These are phyloP conservation scores for Drosophila demipolita DNA, from an alignment of 2,888 invertebrate species.

Conservation along the genomic window DNA sequence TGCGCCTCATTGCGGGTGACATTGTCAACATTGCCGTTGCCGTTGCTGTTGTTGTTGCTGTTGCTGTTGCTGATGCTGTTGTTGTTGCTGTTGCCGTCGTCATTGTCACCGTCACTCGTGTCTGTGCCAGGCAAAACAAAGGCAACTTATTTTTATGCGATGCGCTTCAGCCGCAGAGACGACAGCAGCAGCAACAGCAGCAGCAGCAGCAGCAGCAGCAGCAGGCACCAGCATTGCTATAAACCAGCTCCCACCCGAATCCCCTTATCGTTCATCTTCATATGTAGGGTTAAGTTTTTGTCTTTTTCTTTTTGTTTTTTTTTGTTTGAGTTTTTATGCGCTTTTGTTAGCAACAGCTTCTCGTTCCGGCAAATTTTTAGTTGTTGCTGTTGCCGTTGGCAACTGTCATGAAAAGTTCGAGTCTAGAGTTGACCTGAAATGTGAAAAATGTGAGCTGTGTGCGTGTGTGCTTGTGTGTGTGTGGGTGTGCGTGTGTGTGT, in stretches of 20 bases:
- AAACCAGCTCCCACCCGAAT: neutral
- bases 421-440: slow-evolving; percentile 76
- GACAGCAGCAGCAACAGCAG: slow-evolving; percentile 13
- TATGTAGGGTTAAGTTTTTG: slow-evolving; percentile 66
- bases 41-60: slow-evolving; percentile 1
- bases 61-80: neutral
- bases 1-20: slow-evolving; percentile 54
- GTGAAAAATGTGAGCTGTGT: slow-evolving; percentile 40
- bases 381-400: slow-evolving; percentile 51
- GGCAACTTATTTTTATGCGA: slow-evolving; percentile 78
- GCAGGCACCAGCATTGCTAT: slow-evolving; percentile 1
- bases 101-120: slow-evolving; percentile 31
- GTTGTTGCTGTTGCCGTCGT: slow-evolving; percentile 1
- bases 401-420: slow-evolving; percentile 76
- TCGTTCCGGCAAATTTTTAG: slow-evolving; percentile 43
- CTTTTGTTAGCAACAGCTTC: slow-evolving; percentile 70
- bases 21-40: slow-evolving; percentile 27
- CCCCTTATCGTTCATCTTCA: slow-evolving; percentile 18
- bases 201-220: neutral
- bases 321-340: slow-evolving; percentile 54
- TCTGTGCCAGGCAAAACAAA: slow-evolving; percentile 59
- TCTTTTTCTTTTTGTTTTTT: neutral
- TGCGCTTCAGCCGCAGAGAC: slow-evolving; percentile 68
- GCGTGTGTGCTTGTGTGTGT: slow-evolving; percentile 28
- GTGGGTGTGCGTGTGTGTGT: slow-evolving; percentile 9